Evolutionary conservation across 2,888 invertebrate genomes (phyloP).

Genomic region (Colletes collaris): DNA sequence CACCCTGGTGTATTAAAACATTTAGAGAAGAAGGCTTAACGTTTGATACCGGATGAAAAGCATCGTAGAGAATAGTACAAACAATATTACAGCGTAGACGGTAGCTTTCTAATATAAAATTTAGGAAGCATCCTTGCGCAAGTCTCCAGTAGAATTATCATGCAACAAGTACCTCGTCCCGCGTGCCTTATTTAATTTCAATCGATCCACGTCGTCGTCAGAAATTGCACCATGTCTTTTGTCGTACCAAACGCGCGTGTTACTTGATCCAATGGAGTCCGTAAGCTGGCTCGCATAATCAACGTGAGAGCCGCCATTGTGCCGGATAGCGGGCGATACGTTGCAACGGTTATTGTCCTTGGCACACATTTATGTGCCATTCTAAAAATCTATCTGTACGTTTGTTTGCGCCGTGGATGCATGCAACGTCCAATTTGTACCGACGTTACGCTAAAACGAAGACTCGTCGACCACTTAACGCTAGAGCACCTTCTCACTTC

Average conservation of each 20-base stretch:
- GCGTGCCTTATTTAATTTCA: slow-evolving; percentile 22
- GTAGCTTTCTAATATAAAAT: too few relatives aligned
- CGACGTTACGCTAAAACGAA: too few relatives aligned
- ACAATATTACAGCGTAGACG: too few relatives aligned
- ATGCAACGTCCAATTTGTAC: background rate
- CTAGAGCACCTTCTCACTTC: too few relatives aligned
- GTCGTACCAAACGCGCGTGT: slow-evolving; percentile 26
- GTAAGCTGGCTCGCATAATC: slow-evolving; percentile 19
- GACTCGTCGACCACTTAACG: too few relatives aligned
- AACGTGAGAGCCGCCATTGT: slow-evolving; percentile 35
- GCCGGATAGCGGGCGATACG: slow-evolving; percentile 27
- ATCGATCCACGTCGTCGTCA: slow-evolving; percentile 21
- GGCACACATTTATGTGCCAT: slow-evolving; percentile 35
- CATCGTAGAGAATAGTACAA: too few relatives aligned
- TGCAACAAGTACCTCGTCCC: slow-evolving; percentile 1
- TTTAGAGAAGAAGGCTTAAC: too few relatives aligned
- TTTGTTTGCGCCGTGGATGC: too few relatives aligned
- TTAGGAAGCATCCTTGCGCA: too few relatives aligned
- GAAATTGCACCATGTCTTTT: slow-evolving; percentile 17
- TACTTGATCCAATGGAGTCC: slow-evolving; percentile 40
- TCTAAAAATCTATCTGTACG: background rate
- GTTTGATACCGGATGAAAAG: too few relatives aligned
- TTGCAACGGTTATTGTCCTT: slow-evolving; percentile 44
- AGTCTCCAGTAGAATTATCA: background rate
- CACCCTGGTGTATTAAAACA: too few relatives aligned